phyloP scores from a whole-genome alignment of 1,140 invertebrate genomes.

The Drosophila baimaii region DNA sequence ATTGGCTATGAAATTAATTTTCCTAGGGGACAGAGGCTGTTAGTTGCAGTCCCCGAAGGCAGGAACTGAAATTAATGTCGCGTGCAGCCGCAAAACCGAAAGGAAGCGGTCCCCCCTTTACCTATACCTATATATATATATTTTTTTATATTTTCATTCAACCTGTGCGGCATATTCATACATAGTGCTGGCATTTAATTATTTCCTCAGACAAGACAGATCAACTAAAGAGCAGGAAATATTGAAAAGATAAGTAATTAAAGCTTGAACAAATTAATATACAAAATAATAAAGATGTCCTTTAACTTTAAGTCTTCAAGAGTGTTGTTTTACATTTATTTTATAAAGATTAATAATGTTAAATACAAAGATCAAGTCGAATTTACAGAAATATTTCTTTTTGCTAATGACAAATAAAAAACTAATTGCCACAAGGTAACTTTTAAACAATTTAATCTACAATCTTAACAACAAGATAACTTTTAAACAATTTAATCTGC shows the following conservation, averaged over 20 bases:
- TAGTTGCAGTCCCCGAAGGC: conserved; percentile 46
- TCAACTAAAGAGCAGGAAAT: background rate
- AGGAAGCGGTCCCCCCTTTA: conserved; percentile 32
- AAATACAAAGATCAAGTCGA: background rate
- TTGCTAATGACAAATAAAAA: no score
- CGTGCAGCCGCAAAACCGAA: conserved; percentile 62
- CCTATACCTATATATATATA: background rate
- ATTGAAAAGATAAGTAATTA: no score
- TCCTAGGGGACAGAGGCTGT: conserved; percentile 55
- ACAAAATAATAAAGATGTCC: background rate
- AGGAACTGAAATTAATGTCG: conserved; percentile 80
- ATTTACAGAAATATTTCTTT: background rate
- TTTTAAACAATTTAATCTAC: no score
- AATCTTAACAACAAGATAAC: no score
- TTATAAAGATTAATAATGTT: no score
- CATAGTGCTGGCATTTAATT: conserved; percentile 3
- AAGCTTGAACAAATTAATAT: background rate
- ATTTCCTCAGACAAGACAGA: background rate
- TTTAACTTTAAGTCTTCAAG: no score
- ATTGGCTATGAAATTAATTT: conserved; percentile 82
- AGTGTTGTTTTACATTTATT: no score
- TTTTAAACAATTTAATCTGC: no score
- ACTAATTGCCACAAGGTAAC: no score
- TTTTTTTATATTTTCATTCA: conserved; percentile 12
- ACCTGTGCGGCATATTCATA: conserved; percentile 21